phyloP scores from a whole-genome alignment of 2,888 invertebrate genomes.

The Ditylenchus weischeri region DNA sequence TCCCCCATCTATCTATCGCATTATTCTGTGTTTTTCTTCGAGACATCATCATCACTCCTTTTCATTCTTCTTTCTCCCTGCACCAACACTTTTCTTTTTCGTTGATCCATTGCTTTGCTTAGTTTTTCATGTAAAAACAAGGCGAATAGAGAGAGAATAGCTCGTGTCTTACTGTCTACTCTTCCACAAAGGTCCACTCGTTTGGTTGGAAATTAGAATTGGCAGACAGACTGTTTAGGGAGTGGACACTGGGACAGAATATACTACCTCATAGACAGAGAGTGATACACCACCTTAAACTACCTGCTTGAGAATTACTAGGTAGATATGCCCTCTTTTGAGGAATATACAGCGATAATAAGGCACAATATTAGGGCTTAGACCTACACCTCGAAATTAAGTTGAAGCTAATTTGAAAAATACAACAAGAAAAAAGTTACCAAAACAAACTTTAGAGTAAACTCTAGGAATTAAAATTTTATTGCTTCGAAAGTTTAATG shows the following conservation, averaged over 20 bases:
- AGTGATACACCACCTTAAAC: too few relatives aligned
- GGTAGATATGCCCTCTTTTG: too few relatives aligned
- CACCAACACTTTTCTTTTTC: slow-evolving; percentile 9
- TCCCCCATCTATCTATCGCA: background rate
- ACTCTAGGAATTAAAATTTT: too few relatives aligned
- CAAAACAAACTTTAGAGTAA: too few relatives aligned
- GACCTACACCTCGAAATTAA: too few relatives aligned
- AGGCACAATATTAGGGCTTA: too few relatives aligned
- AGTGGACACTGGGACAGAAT: background rate
- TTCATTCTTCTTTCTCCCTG: slow-evolving; percentile 1
- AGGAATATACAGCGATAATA: too few relatives aligned
- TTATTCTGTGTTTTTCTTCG: slow-evolving; percentile 17
- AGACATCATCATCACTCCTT: slow-evolving; percentile 11
- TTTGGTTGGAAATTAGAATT: slow-evolving; percentile 9
- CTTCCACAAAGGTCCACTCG: background rate
- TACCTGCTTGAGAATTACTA: too few relatives aligned
- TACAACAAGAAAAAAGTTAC: too few relatives aligned
- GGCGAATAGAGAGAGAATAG: slow-evolving; percentile 11
- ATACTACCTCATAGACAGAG: background rate
- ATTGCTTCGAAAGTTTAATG: too few relatives aligned
- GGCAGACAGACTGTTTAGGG: slow-evolving; percentile 4
- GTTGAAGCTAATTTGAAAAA: too few relatives aligned
- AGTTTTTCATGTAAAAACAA: slow-evolving; percentile 15
- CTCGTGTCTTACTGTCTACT: slow-evolving; percentile 9
- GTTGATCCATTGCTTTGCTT: slow-evolving; percentile 15